phyloP scores from a whole-genome alignment of 2,888 invertebrate genomes.

The Drosophila tripunctata region DNA sequence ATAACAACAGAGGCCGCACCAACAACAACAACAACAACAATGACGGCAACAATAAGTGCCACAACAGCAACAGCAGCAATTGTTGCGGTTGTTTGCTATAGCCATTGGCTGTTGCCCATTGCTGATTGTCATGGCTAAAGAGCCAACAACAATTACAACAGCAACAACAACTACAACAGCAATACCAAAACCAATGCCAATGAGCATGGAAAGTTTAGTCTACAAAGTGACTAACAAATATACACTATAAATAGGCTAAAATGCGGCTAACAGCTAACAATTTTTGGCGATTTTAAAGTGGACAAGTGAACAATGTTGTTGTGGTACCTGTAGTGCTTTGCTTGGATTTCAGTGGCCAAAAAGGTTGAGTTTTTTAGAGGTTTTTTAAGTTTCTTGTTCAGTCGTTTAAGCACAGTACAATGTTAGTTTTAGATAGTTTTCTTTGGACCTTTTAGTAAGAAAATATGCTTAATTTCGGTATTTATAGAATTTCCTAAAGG shows the following conservation, averaged over 20 bases:
- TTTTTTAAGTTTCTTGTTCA: no score
- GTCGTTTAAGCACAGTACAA: no score
- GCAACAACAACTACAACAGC: conserved; percentile 49
- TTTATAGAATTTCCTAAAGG: no score
- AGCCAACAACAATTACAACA: conserved; percentile 55
- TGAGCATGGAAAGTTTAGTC: conserved; percentile 53
- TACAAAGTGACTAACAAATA: conserved; percentile 19
- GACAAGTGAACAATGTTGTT: no score
- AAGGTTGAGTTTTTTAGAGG: no score
- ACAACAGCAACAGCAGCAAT: conserved; percentile 55
- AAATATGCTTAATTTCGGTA: no score
- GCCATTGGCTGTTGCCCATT: conserved; percentile 72
- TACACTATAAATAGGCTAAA: conserved; percentile 30
- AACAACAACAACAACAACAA: conserved; percentile 41
- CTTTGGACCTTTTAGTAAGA: no score
- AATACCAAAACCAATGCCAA: conserved; percentile 26
- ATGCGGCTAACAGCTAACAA: no score
- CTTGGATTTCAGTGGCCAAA: no score
- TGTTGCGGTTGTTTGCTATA: conserved; percentile 69
- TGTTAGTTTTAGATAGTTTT: no score
- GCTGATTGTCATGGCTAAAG: conserved; percentile 76
- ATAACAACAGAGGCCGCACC: conserved; percentile 36
- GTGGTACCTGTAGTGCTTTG: no score
- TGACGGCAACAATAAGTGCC: conserved; percentile 2
- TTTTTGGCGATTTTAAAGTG: no score